Evolutionary conservation across 2,797 vertebrate genomes (phyloP), one percentile per base, ranked within the genome.

Genomic region (Microctenopoma stevenorrisi): DNA sequence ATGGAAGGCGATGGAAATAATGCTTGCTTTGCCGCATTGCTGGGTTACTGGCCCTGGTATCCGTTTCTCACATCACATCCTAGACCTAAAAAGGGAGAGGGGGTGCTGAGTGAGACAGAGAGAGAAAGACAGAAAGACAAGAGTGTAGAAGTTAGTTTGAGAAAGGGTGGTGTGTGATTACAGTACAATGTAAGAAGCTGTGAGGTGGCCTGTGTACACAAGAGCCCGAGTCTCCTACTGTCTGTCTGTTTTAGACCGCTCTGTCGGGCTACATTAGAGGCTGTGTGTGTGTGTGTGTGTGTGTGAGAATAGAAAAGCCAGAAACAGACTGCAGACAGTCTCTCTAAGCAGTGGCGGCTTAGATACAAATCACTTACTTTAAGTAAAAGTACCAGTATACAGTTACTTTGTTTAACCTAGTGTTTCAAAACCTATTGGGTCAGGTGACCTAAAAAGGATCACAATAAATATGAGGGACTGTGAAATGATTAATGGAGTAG

Each of bases 1-100:
- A 92, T 90, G 91, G 77, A 76, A 82, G 81, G 78, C 80, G 72
- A 81, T 79, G 85, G 86, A 87, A 91, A 82, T 89, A 89, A 92
- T 89, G 88, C 25, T 79, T 82, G 80, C 85, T 85, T 87, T 86
- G 81, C 85, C 38, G 68, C 86, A 89, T 88, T 84, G 89, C 88
- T 38, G 60, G 84, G 88, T 71, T 79, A 72, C 84, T 77, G 83
- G 76, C 81, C 74, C 52, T 77, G 72, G 78, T 66, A 84, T 67
- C 72, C 3, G 56, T 68, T 71, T 71, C 73, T 68, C 76, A 43
- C 61, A 80, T 62, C 57, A 56, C 85, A 71, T 62, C 68, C 71
- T 83, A 64, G 72, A 71, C 62, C 79, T 63, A 64, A 74, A 43
- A 52, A 26, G 5, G 28, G 46, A 26, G 44, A 9, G 42, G 12